Base-by-base conservation (phyloP, 2,888 invertebrate species). In the Nipponacmea schrenckii region DNA sequence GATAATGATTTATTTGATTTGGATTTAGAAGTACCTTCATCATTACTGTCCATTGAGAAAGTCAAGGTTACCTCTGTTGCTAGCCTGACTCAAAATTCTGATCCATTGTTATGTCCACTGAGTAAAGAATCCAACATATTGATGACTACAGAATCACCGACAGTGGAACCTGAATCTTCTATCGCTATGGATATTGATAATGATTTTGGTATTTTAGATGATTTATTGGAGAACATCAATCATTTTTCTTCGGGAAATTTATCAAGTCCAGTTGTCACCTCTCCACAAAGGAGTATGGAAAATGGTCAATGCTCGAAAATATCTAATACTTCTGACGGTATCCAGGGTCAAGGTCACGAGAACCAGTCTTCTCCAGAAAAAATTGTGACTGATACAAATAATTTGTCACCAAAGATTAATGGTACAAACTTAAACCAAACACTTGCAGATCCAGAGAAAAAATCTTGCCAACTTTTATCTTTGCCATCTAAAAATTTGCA, bases 171-270 rank as follows among this genome's bases (percentile, higher is more conserved):
- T 39, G 69, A 31, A 67, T 48, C 39, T 5, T 39, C 39, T 39
- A 10, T 39, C 10, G 20, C 10, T 2, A 24, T 14, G 8, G 56
- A 56, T 15, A 64, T 68, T n/a, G 62, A 64, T 24, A 68, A 71
- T 39, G 74, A 72, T 45, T 65, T 74, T 64, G 72, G 72, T 50
- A 50, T 74, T 20, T 46, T 74, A 48, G 74, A 74, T 46, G 72
- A 66, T 64, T 45, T 74, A 15, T 66, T 74, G 62, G 69, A 74
- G 50, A 68, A 56, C 15, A 70, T 74, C 46, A 62, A 62, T 8
- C 65, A 69, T 39, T 71, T 62, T 48, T 17, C 64, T 20, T 44
- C 31, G 4, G 26, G 62, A n/a, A 44, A 68, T 45, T 44, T 50
- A 7, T 31, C 15, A 15, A 31, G 63, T n/a, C n/a, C 62, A 7